These are phyloP conservation scores for Hipparchia semele DNA, from an alignment of 2,888 invertebrate genomes.

Conservation along the genomic window DNA sequence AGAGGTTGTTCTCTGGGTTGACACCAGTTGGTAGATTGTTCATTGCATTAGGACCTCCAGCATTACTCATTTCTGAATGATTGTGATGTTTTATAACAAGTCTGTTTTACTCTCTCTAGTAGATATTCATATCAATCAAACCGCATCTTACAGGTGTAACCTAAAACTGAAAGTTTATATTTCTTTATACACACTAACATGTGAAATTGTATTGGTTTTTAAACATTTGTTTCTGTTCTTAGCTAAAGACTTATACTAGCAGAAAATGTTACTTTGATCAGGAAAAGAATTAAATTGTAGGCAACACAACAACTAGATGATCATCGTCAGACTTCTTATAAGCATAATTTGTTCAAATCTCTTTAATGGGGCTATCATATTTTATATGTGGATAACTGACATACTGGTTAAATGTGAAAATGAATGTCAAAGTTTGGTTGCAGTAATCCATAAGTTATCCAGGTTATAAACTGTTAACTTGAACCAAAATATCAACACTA, in stretches of 20 bases:
- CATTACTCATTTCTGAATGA: constrained; percentile 61
- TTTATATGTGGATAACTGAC: background rate
- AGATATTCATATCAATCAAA: constrained; percentile 34
- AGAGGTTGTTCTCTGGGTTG: constrained; percentile 78
- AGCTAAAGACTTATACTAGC: too few species aligned
- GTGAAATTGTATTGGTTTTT: too few species aligned
- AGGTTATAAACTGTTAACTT: constrained; percentile 34
- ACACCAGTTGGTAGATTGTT: constrained; percentile 77
- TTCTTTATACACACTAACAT: background rate
- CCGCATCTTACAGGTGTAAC: constrained; percentile 55
- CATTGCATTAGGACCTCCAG: constrained; percentile 63
- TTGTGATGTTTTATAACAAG: constrained; percentile 6
- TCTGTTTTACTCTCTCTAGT: constrained; percentile 13
- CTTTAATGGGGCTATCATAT: background rate
- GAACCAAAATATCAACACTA: constrained; percentile 55
- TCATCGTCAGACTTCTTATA: too few species aligned
- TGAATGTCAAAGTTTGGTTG: background rate
- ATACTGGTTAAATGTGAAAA: background rate
- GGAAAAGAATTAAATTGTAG: too few species aligned
- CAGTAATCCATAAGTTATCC: background rate
- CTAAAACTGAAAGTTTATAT: constrained; percentile 54
- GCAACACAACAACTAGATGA: too few species aligned
- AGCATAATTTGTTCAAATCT: background rate
- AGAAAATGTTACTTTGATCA: too few species aligned
- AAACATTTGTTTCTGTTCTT: too few species aligned